phyloP scores from a whole-genome alignment of 2,888 invertebrate species.

The Nemoura dubitans region DNA sequence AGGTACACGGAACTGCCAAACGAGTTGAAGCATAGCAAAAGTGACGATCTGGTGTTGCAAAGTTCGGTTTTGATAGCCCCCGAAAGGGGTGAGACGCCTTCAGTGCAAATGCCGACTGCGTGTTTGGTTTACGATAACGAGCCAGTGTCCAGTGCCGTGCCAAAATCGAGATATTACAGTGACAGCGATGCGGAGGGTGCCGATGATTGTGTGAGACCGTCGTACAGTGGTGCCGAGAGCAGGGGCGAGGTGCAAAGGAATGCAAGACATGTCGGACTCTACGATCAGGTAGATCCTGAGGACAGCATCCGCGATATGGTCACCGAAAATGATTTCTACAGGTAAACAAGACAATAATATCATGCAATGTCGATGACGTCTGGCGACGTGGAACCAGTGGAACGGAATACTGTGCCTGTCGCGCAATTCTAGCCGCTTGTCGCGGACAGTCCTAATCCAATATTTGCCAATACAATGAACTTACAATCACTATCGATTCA shows the following conservation, averaged over 20 bases:
- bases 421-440: too few species aligned
- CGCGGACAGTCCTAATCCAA: neutral
- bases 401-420: neutral
- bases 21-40: slow-evolving; percentile 64
- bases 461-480: neutral
- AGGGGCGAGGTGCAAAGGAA: slow-evolving; percentile 54
- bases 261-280: slow-evolving; percentile 59
- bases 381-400: too few species aligned
- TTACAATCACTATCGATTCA: too few species aligned
- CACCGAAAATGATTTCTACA: slow-evolving; percentile 70
- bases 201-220: slow-evolving; percentile 3
- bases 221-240: neutral
- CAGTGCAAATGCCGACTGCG: slow-evolving; percentile 55
- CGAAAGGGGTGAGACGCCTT: slow-evolving; percentile 55
- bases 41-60: slow-evolving; percentile 64
- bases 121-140: slow-evolving; percentile 56
- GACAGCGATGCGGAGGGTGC: slow-evolving; percentile 53
- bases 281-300: slow-evolving; percentile 69
- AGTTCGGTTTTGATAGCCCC: slow-evolving; percentile 54
- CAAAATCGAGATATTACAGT: slow-evolving; percentile 57
- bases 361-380: neutral
- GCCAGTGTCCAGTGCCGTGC: slow-evolving; percentile 54
- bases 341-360: slow-evolving; percentile 60
- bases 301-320: slow-evolving; percentile 71
- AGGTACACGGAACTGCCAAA: slow-evolving; percentile 55